Conservation (phyloP, 2,113 vertebrate genomes). For the Pseudopipra pipra region DNA sequence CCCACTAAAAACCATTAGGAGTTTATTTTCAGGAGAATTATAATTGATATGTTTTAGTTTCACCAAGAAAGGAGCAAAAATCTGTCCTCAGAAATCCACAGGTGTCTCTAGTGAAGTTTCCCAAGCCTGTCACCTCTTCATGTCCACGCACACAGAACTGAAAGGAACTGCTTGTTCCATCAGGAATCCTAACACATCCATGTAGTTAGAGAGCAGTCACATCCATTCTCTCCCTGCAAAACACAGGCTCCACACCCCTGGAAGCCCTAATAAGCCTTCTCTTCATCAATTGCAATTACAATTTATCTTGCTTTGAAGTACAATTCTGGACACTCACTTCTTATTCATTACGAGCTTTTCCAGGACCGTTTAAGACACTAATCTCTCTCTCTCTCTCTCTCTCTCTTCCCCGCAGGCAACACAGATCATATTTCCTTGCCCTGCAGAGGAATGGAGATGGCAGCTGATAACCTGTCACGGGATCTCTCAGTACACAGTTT, state of each 20-base stretch:
- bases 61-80: not conserved
- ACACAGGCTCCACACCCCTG: not conserved
- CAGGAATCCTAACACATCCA: not conserved
- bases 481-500: not conserved
- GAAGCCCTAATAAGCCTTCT: not conserved
- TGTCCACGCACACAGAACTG: not conserved
- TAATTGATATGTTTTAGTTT: not conserved
- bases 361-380: constrained; percentile 44
- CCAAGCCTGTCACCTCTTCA: not conserved
- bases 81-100: not conserved
- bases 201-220: not conserved
- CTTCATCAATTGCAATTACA: constrained; percentile 35
- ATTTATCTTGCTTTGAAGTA: constrained; percentile 64
- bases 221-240: not conserved
- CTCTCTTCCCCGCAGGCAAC: not conserved
- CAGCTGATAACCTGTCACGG: not conserved
- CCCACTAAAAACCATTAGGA: not conserved
- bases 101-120: not conserved
- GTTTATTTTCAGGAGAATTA: not conserved
- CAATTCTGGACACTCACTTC: constrained; percentile 40
- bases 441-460: not conserved
- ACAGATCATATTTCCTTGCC: constrained; percentile 18
- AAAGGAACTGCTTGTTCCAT: not conserved
- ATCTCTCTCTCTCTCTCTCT: not conserved
- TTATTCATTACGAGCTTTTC: constrained; percentile 62